Evolutionary conservation across 2,797 vertebrate genomes (phyloP), one percentile per base, ranked within the genome.

Genomic region (Neopelma chrysocephalum): DNA sequence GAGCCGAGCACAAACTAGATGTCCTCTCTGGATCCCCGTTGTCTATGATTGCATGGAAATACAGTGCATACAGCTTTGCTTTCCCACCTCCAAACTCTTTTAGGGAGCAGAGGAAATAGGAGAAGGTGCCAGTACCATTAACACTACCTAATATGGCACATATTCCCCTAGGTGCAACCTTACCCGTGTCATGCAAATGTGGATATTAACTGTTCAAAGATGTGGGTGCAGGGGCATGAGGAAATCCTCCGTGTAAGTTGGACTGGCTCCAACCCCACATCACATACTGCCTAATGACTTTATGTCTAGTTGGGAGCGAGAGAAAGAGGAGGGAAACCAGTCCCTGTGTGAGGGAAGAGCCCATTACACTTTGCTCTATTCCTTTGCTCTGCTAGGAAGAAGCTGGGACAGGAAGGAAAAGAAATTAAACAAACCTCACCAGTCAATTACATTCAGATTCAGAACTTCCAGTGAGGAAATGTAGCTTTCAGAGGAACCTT

Each of bases 81-180:
- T 51, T 86, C 62, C 61, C 56, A 65, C 61, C 45, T 89, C 45
- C 68, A 57, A 57, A 53, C 43, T 20, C 73, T 82, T 93, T 57
- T 56, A 87, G 56, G 56, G 87, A 93, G 40, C 62, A 89, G 81
- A 85, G 32, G 78, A 95, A 96, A 95, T 4, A 69, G 64, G 83
- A 96, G 95, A 97, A 96, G 64, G 87, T 78, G 87, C 72, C 82
- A 66, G 56, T 42, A 8, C 89, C 81, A 68, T 95, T 94, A 95
- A 93, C 89, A 82, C 93, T n/a, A 20, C 71, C 64, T 71, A 85
- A 91, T 92, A 64, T 3, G 38, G 90, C 71, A 87, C 53, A 19
- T 21, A 47, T 40, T 90, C 54, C 84, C 71, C 64, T 48, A 15
- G 3, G 65, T 77, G 83, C 77, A 89, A 76, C 71, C 71, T 42